Base-by-base conservation (phyloP, 2,113 vertebrate genomes). In the Hippolais icterina region DNA sequence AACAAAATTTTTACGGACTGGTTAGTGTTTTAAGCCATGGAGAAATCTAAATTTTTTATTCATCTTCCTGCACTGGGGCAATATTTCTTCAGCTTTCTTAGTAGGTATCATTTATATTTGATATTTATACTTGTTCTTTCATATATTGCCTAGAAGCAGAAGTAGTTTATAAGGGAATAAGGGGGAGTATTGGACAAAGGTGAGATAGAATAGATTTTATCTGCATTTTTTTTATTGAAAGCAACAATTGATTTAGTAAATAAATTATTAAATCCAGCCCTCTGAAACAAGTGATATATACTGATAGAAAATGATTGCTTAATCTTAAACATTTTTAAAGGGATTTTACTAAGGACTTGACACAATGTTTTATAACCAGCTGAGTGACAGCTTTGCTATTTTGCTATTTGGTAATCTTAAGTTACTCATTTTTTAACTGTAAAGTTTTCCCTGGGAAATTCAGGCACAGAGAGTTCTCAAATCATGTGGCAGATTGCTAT, bases 401-500 rank as follows among this genome's bases (percentile, higher is more conserved):
- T 94, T 91, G 42, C 27, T 81, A 33, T 65, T 86, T 63, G 57
- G 13, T 81, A 54, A 83, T 90, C 50, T 90, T 83, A 86, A 91
- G 81, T 54, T 93, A 29, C 17, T 2, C 0, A 4, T 59, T 86
- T 88, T 90, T 89, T 33, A 53, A 37, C 39, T 31, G 31, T 49
- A 29, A 93, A 74, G 11, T 77, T 88, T 90, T 91, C 78, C 49
- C 47, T 92, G 54, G 72, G 77, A 92, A 93, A 93, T 49, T 68
- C 47, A 42, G 39, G 35, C 23, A 56, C 35, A 60, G 60, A 59
- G 56, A 57, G 76, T 83, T 94, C 90, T 92, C 87, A 95, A 93
- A 83, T 93, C 18, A 1, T 52, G 46, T 80, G 50, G 56, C 54
- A 85, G 54, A 80, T 90, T 65, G 57, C 63, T 80, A 46, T 87